Percentiles rank a stretch among this genome's conserved stretches.
phyloP scores from a whole-genome alignment of 2,797 vertebrate genomes.

The Hylomyscus alleni region DNA sequence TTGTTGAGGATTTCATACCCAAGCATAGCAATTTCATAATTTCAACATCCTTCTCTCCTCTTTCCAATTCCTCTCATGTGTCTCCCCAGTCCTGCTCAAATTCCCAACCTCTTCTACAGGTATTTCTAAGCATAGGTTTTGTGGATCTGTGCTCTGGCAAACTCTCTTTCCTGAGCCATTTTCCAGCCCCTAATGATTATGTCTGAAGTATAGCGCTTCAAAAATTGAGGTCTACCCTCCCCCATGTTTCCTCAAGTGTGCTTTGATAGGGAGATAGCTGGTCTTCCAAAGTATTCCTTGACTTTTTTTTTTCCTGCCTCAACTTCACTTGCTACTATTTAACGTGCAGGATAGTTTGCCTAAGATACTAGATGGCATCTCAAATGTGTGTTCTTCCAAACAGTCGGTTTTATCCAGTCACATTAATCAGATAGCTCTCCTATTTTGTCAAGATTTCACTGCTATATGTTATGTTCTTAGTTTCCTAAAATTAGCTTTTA shows the following conservation, averaged over 20 bases:
- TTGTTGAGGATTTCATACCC: neutral
- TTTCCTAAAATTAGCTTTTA: conserved; percentile 38
- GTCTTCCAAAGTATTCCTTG: neutral
- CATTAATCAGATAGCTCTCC: conserved; percentile 12
- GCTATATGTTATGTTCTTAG: neutral
- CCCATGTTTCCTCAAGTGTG: neutral
- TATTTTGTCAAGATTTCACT: conserved; percentile 42
- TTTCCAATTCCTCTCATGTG: neutral
- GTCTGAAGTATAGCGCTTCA: conserved; percentile 16
- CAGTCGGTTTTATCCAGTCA: neutral
- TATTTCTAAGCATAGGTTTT: neutral
- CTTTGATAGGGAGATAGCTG: conserved; percentile 5
- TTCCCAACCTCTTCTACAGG: neutral
- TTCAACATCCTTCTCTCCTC: neutral
- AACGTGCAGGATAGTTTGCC: neutral
- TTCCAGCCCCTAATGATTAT: neutral
- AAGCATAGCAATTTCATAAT: neutral
- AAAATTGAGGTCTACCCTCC: neutral
- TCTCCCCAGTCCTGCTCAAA: neutral
- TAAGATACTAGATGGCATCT: neutral
- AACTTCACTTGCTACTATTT: conserved; percentile 37
- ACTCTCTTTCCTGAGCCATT: neutral
- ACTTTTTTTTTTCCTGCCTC: neutral
- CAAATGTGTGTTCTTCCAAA: conserved; percentile 43
- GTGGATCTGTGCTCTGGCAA: neutral